Base-by-base conservation (phyloP, 2,797 vertebrate species). In the Danio jaintianensis region DNA sequence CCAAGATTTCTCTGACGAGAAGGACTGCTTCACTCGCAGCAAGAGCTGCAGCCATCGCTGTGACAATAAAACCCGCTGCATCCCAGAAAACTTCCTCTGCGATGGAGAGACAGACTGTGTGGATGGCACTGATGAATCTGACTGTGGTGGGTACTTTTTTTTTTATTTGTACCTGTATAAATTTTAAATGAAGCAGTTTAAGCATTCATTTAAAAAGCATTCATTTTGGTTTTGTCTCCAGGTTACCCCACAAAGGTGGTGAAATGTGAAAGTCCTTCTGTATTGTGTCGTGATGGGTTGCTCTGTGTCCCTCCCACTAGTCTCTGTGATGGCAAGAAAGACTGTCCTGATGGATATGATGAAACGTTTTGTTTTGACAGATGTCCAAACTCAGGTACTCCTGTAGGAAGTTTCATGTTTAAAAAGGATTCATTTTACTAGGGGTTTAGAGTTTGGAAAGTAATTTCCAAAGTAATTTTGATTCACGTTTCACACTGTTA, bases 71-170 rank as follows among this genome's bases (percentile, higher is more conserved):
- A 90, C 85, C 0, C 95, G 90, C 82, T 98, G 96, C 2, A 40
- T 98, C 62, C 96, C 96, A 0, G 69, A 91, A 40, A 94, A 89
- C 82, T 96, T 96, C 90, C 75, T 95, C 5, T 98, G 97, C 20
- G 96, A 98, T 0, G 94, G 96, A 0, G 93, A 94, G 9, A 83
- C 68, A 0, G 96, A 98, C 92, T 98, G 97, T 15, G 20, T 87
- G n/a, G 96, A 98, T 55, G 90, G 84, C 0, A 80, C 91, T 0
- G 97, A 98, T 2, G 96, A 99, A 82, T 80, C 88, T 18, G 90
- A 89, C 52, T 98, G 96, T 73, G 89, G 97, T 98, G 88, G 92
- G 92, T 73, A 9, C 10, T 15, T 29, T 16, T 0, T 15, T 29
- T 16, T 0, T 50, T 18, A 62, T 40, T 50, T 47, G 18, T 40